These are phyloP conservation scores for Elmis aenea DNA, from an alignment of 2,888 invertebrate species.

Conservation along the genomic window DNA sequence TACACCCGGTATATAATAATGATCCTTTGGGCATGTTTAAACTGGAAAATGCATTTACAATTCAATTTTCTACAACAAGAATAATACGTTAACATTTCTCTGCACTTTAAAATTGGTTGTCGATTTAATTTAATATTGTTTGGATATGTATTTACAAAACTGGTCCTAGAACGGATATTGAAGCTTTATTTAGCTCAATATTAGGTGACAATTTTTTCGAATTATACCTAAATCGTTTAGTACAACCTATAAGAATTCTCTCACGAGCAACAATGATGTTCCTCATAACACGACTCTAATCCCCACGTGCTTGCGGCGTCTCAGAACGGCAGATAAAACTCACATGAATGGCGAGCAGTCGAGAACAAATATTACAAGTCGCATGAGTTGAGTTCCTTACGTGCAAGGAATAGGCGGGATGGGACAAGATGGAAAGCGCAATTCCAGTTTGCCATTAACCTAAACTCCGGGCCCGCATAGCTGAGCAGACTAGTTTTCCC, in stretches of 20 bases:
- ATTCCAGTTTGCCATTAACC: constrained; percentile 69
- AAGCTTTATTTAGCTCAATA: too few relatives aligned
- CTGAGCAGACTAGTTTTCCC: constrained; percentile 39
- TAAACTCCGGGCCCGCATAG: constrained; percentile 61
- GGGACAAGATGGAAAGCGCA: constrained; percentile 64
- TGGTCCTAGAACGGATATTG: too few relatives aligned
- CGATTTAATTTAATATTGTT: too few relatives aligned
- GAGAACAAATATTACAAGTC: constrained; percentile 48
- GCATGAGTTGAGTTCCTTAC: constrained; percentile 49
- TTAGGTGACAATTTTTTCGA: too few relatives aligned
- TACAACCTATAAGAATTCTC: constrained; percentile 21
- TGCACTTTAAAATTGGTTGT: too few relatives aligned
- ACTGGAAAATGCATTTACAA: too few relatives aligned
- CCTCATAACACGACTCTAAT: constrained; percentile 31
- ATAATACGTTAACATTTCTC: too few relatives aligned
- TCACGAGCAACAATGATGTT: constrained; percentile 25
- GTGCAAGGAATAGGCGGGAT: constrained; percentile 48
- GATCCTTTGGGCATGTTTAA: too few relatives aligned
- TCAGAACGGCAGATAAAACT: constrained; percentile 43
- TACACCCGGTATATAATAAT: too few relatives aligned
- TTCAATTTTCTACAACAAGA: too few relatives aligned
- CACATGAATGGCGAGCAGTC: constrained; percentile 46
- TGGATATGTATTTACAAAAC: too few relatives aligned
- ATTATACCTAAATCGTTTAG: too few relatives aligned
- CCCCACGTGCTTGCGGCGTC: constrained; percentile 44